These are phyloP conservation scores for Tiphia femorata DNA, from an alignment of 2,888 invertebrate species.

Conservation along the genomic window DNA sequence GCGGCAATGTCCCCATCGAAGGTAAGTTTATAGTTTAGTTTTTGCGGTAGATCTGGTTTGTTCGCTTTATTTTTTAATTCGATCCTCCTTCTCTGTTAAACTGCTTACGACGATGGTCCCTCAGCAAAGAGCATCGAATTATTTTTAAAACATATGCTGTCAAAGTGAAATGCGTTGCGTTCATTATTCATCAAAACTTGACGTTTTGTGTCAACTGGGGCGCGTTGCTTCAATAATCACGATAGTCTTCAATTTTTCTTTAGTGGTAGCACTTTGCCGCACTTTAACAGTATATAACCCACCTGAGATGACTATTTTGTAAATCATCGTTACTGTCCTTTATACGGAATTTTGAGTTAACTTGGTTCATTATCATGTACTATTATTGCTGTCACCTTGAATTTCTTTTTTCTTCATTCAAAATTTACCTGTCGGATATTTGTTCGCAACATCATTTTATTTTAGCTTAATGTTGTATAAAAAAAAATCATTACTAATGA, in stretches of 20 bases:
- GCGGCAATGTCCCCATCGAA: constrained; percentile 83
- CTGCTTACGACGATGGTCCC: neutral
- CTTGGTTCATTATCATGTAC: no score
- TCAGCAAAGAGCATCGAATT: neutral
- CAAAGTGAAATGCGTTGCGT: constrained; percentile 3
- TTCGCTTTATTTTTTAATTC: neutral
- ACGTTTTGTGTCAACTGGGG: constrained; percentile 29
- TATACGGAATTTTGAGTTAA: neutral
- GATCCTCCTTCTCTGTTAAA: neutral
- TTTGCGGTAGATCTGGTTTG: neutral
- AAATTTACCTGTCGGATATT: no score
- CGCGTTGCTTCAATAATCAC: no score
- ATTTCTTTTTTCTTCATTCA: no score
- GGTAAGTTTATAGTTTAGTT: constrained; percentile 70
- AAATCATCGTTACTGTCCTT: neutral
- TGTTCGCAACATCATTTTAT: no score
- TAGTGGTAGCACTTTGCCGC: no score
- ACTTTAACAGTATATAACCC: no score
- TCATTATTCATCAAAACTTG: constrained; percentile 22
- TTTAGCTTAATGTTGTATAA: no score
- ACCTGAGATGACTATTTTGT: neutral
- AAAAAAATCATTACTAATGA: no score
- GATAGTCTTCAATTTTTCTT: no score
- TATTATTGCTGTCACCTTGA: no score
- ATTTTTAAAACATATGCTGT: neutral